phyloP scores from a whole-genome alignment of 2,888 invertebrate genomes.

The Polymixis flavicincta region DNA sequence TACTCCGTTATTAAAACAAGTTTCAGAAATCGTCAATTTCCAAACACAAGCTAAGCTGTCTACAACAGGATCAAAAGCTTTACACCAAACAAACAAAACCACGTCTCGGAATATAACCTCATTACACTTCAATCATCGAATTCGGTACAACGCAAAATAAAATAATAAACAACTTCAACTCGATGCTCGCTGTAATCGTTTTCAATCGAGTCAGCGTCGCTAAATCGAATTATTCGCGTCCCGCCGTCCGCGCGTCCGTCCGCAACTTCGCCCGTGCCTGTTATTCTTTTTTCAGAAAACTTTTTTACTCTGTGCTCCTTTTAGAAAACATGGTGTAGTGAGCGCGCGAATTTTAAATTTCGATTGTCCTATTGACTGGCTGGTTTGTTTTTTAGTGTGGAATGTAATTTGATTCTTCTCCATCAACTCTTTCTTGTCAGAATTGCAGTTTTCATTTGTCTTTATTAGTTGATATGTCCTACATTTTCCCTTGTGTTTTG shows the following conservation, averaged over 20 bases:
- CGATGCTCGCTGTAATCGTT: conserved; percentile 75
- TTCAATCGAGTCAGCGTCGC: conserved; percentile 78
- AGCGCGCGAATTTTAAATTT: conserved; percentile 53
- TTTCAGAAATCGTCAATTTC: background rate
- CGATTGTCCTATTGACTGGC: conserved; percentile 39
- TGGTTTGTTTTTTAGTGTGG: conserved; percentile 18
- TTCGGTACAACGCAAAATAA: conserved; percentile 68
- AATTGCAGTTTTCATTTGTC: background rate
- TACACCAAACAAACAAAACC: conserved; percentile 45
- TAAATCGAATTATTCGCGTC: conserved; percentile 72
- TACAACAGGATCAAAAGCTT: conserved; percentile 24
- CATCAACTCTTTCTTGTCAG: conserved; percentile 6
- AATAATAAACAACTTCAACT: conserved; percentile 74
- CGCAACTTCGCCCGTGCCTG: conserved; percentile 60
- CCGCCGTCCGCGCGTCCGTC: conserved; percentile 54
- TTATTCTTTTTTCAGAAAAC: conserved; percentile 30
- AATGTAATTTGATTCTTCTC: conserved; percentile 9
- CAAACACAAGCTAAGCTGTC: conserved; percentile 26
- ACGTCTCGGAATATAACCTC: conserved; percentile 59
- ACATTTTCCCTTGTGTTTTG: background rate
- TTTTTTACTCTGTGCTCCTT: conserved; percentile 52
- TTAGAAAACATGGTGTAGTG: conserved; percentile 52
- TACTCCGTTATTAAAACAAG: background rate
- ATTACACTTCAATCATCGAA: conserved; percentile 73
- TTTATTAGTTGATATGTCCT: background rate